Conservation (phyloP, 2,797 vertebrate genomes). For the Hydrolagus colliei region DNA sequence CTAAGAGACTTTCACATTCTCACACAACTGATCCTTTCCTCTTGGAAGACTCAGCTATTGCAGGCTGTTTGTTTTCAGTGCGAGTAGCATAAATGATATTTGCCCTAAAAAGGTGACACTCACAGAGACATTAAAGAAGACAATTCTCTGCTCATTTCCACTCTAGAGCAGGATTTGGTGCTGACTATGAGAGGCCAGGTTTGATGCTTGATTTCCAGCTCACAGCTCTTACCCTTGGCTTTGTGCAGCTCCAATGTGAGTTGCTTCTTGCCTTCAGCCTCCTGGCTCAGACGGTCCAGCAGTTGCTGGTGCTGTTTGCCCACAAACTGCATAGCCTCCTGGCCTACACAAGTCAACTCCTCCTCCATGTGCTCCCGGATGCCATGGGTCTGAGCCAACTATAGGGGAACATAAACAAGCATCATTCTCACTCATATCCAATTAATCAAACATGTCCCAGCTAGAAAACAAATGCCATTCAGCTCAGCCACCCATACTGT, state of each 20-base stretch:
- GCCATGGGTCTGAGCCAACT: slow-evolving; percentile 75
- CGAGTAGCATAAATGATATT: too few species aligned
- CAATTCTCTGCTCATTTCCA: too few species aligned
- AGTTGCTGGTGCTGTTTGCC: slow-evolving; percentile 67
- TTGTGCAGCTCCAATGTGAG: slow-evolving; percentile 81
- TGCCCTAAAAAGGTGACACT: too few species aligned
- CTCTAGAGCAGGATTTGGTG: neutral
- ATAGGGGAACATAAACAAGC: neutral
- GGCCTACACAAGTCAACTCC: slow-evolving; percentile 62
- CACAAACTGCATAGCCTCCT: slow-evolving; percentile 63
- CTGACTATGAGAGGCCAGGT: neutral
- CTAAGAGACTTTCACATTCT: too few species aligned
- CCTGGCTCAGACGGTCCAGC: slow-evolving; percentile 67
- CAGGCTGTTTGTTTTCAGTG: too few species aligned
- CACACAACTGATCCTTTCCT: too few species aligned
- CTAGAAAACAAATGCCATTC: too few species aligned
- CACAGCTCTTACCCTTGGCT: slow-evolving; percentile 66
- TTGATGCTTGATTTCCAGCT: neutral
- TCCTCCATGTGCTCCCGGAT: slow-evolving; percentile 66
- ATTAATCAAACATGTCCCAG: neutral
- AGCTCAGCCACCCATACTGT: too few species aligned
- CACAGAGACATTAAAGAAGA: too few species aligned
- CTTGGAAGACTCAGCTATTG: too few species aligned
- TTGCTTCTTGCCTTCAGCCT: slow-evolving; percentile 61
- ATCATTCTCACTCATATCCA: neutral